These are phyloP conservation scores for Nylanderia fulva DNA, from an alignment of 1,140 invertebrate species.

Conservation along the genomic window DNA sequence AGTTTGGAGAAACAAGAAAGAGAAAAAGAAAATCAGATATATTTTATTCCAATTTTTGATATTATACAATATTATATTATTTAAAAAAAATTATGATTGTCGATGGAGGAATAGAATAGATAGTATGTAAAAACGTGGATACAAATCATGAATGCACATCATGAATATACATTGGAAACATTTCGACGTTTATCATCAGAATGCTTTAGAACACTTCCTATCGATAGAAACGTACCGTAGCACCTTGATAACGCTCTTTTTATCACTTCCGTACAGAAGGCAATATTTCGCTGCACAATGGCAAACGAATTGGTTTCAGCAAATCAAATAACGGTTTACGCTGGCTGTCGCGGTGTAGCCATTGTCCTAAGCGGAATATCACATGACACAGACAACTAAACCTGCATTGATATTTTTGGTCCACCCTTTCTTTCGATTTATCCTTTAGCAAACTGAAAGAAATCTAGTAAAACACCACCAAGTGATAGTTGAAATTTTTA, in stretches of 20 bases:
- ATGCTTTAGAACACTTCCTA: constrained; percentile 20
- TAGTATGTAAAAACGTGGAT: background rate
- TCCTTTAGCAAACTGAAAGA: background rate
- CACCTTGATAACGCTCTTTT: constrained; percentile 29
- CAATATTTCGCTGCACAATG: constrained; percentile 17
- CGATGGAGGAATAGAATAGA: background rate
- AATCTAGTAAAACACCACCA: background rate
- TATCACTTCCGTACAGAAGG: constrained; percentile 7
- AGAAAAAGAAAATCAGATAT: background rate
- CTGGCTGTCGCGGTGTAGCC: background rate
- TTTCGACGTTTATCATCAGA: background rate
- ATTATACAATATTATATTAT: too few species aligned
- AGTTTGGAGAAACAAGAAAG: background rate
- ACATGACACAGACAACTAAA: constrained; percentile 24
- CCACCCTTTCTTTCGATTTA: background rate
- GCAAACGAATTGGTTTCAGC: constrained; percentile 41
- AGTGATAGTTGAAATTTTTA: background rate
- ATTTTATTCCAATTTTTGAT: background rate
- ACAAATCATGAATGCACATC: background rate
- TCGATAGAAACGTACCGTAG: background rate
- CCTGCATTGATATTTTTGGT: constrained; percentile 5
- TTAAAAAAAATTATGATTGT: too few species aligned
- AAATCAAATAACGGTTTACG: constrained; percentile 41
- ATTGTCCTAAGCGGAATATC: constrained; percentile 38
- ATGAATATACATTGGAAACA: background rate